Conservation (phyloP, 2,888 invertebrate genomes). For the Elysia crispata region DNA sequence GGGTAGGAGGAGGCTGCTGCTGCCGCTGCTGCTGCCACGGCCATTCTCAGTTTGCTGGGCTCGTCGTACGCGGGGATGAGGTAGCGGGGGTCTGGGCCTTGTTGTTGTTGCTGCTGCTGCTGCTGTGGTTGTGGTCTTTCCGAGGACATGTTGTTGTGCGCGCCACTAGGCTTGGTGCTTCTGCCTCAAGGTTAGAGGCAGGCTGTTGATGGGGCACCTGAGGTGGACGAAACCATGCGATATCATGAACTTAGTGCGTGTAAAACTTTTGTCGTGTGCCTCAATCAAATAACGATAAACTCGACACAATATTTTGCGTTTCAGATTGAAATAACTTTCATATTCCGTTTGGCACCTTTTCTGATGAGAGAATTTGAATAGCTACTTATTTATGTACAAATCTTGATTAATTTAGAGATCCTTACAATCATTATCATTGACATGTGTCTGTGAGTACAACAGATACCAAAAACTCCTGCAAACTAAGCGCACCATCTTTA, state of each 20-base stretch:
- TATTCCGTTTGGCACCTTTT: too few species aligned
- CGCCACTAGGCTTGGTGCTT: background rate
- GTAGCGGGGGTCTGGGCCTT: slow-evolving; percentile 11
- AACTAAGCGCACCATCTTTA: too few species aligned
- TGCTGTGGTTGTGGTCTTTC: slow-evolving; percentile 42
- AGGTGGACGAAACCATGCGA: background rate
- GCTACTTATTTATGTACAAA: too few species aligned
- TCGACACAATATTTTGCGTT: too few species aligned
- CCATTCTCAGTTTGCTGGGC: slow-evolving; percentile 44
- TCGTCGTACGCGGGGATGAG: slow-evolving; percentile 46
- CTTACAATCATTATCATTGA: too few species aligned
- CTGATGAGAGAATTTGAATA: too few species aligned
- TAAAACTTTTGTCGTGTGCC: too few species aligned
- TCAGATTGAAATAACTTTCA: too few species aligned
- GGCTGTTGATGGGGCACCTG: slow-evolving; percentile 23
- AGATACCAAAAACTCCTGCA: too few species aligned
- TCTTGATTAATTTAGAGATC: too few species aligned
- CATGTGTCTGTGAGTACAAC: too few species aligned
- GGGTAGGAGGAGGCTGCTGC: slow-evolving; percentile 41
- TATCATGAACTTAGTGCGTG: background rate
- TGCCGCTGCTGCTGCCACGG: background rate
- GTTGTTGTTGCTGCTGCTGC: slow-evolving; percentile 43
- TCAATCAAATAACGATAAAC: too few species aligned
- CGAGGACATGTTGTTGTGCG: slow-evolving; percentile 36
- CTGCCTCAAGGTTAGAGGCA: slow-evolving; percentile 22